Evolutionary conservation across 2,888 invertebrate species (phyloP), one percentile per base, ranked within the genome.

Genomic region (Microctonus aethiopoides): DNA sequence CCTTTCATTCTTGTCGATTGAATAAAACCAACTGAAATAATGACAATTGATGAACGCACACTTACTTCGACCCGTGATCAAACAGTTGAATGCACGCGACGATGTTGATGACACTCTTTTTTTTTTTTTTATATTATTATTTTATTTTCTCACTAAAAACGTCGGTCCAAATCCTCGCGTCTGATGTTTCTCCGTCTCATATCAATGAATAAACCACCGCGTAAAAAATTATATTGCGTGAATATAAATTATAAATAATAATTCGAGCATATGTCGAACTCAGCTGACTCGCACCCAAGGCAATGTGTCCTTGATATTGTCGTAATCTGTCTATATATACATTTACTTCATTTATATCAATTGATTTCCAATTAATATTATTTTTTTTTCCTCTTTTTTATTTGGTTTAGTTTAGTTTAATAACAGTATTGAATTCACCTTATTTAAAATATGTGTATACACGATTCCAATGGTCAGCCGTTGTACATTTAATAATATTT

Each of bases 151-250:
- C 80, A 75, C 80, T 80, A 73, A 68, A 71, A 72, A 77, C 74
- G 75, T 73, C 76, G 77, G 76, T 73, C 75, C 72, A 73, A 72
- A 73, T 77, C 57, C 75, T 72, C 76, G 74, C 78, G 75, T 75
- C 59, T 74, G 71, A 67, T 73, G 75, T 77, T 71, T 72, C 78
- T 76, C 74, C 80, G 72, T 77, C 73, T 79, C 79, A 79, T 79
- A 79, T 78, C 32, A 29, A 60, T 65, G 10, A 59, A 52, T 57
- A 63, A 46, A n/a, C n/a, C 46, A 46, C 46, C 46, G 46, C 46
- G 46, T 46, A 16, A 46, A 16, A 29, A 29, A 29, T 29, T 46
- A 46, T 6, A 16, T 46, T 46, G 1, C 46, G 46, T 46, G 16
- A n/a, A 46, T 46, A 16, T 46, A 46, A 16, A 41, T 46, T 46